A percentile compares a stretch with the other conserved stretches of the same genome.
phyloP scores from a whole-genome alignment of 2,888 invertebrate species.

The Pardosa pseudoannulata region DNA sequence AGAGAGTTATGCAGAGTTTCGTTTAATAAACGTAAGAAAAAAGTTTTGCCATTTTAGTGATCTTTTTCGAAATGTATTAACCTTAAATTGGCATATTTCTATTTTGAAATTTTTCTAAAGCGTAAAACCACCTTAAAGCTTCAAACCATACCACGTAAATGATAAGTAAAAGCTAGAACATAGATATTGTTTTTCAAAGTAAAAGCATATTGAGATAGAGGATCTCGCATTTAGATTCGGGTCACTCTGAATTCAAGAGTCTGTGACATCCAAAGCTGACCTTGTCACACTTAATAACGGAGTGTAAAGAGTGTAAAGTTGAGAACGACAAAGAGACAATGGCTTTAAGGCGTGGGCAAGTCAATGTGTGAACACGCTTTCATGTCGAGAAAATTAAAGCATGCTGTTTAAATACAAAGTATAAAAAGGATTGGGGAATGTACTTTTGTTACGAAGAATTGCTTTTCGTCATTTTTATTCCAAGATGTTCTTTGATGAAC shows the following conservation, averaged over 20 bases:
- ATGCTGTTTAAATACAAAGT: background rate
- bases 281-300: constrained; percentile 58
- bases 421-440: background rate
- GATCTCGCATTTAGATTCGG: background rate
- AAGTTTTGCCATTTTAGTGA: no score
- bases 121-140: no score
- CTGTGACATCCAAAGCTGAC: background rate
- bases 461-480: background rate
- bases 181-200: no score
- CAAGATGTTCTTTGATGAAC: no score
- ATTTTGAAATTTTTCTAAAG: no score
- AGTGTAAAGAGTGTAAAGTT: constrained; percentile 23
- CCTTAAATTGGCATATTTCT: no score
- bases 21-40: no score
- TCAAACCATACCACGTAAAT: no score
- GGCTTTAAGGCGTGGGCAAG: background rate
- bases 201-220: no score
- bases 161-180: no score
- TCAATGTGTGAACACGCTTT: background rate
- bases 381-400: background rate
- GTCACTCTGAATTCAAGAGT: background rate
- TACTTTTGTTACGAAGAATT: background rate
- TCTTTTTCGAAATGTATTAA: no score
- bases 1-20: no score
- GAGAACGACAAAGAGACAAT: background rate